phyloP scores from a whole-genome alignment of 23 tunicate species.

The Diplosoma virens region DNA sequence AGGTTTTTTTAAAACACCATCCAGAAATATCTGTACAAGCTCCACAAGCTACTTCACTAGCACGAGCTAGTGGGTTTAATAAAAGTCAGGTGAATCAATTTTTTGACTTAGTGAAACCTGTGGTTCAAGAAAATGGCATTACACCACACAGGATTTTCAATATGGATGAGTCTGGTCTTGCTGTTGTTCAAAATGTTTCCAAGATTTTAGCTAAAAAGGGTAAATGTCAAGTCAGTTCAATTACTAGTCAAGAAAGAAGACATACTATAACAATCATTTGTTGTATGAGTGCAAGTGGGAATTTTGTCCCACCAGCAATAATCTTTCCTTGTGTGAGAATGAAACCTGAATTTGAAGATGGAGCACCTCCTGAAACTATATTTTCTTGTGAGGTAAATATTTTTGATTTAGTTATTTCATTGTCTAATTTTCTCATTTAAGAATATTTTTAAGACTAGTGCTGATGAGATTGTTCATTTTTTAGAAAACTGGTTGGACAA shows the following conservation, averaged over 20 bases:
- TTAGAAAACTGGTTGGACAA: constrained; percentile 15
- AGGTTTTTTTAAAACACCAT: background rate
- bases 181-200: background rate
- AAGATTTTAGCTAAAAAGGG: constrained; percentile 9
- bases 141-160: background rate
- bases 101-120: background rate
- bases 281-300: constrained; percentile 1
- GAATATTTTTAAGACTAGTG: background rate
- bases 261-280: constrained; percentile 1
- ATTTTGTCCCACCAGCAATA: constrained; percentile 1
- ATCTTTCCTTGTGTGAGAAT: constrained; percentile 3
- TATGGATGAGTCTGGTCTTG: background rate
- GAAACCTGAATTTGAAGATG: constrained; percentile 14
- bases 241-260: constrained; percentile 7
- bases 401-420: background rate
- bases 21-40: background rate
- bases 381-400: constrained; percentile 19
- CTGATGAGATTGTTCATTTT: no score
- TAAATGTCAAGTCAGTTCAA: background rate
- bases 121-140: background rate
- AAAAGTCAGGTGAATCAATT: background rate
- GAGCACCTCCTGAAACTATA: constrained; percentile 26
- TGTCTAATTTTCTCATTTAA: background rate
- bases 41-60: background rate
- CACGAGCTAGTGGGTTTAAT: background rate